Evolutionary conservation across 2,797 vertebrate species (phyloP).

Genomic region (Anas bernieri): DNA sequence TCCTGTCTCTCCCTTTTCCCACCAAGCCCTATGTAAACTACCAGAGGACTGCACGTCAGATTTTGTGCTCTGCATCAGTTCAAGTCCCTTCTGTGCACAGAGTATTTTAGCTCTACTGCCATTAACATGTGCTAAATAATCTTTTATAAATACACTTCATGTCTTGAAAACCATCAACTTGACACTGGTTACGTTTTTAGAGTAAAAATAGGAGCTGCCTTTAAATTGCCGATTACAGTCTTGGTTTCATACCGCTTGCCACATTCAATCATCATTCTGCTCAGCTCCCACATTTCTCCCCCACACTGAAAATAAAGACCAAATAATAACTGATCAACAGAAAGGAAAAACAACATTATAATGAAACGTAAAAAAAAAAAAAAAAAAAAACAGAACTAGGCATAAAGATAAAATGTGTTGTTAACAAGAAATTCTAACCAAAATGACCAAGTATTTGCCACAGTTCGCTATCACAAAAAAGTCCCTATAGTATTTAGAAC

Average conservation of each 20-base stretch:
- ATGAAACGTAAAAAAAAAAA: not conserved
- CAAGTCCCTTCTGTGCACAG: not conserved
- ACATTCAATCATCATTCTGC: not conserved
- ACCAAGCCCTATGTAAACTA: not conserved
- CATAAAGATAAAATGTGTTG: not conserved
- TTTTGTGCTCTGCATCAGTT: not conserved
- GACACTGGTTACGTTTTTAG: not conserved
- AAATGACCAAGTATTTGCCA: not conserved
- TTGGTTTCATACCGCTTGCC: not conserved
- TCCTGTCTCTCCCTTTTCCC: not conserved
- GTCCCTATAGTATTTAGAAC: not conserved
- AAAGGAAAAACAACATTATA: not conserved
- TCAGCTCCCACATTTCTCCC: rapidly evolving
- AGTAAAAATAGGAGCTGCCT: not conserved
- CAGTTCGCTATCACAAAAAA: not conserved
- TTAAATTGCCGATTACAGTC: not conserved
- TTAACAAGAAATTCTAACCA: not conserved
- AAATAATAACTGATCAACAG: not conserved
- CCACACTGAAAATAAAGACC: not conserved
- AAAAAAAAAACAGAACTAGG: not conserved
- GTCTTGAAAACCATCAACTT: not conserved
- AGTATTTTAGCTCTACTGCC: not conserved
- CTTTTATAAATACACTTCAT: not conserved
- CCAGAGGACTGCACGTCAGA: not conserved
- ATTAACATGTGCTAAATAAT: not conserved